phyloP scores from a whole-genome alignment of 2,797 vertebrate species.

The Periparus ater region DNA sequence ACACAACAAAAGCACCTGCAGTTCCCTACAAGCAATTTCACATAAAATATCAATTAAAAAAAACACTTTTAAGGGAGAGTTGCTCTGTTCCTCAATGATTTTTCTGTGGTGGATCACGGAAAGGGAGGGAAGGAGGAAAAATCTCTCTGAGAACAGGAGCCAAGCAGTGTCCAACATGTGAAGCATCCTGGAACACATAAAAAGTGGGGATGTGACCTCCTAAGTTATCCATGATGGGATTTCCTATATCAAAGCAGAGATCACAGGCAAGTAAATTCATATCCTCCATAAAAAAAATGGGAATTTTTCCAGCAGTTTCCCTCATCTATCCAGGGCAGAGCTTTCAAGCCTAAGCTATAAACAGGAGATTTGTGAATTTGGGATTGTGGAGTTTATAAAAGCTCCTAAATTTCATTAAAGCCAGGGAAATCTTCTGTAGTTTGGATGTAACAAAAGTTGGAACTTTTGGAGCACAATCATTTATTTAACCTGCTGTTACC shows the following conservation, averaged over 20 bases:
- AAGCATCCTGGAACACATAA: not conserved
- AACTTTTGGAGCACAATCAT: not conserved
- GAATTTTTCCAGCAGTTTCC: not conserved
- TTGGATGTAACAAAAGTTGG: not conserved
- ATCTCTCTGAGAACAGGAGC: not conserved
- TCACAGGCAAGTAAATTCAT: not conserved
- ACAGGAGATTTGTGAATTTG: not conserved
- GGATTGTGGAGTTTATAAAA: not conserved
- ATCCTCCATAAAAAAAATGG: slow-evolving; percentile 1
- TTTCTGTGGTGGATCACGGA: not conserved
- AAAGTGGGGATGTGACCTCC: not conserved
- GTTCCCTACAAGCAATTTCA: not conserved
- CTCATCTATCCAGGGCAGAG: not conserved
- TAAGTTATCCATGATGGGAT: slow-evolving; percentile 3
- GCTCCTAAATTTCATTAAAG: not conserved
- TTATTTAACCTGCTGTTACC: not conserved
- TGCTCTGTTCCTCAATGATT: not conserved
- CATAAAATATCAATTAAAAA: not conserved
- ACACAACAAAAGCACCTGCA: not conserved
- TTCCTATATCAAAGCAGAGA: slow-evolving; percentile 42
- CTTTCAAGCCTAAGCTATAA: not conserved
- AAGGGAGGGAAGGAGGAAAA: not conserved
- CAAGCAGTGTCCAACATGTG: not conserved
- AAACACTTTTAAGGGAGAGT: not conserved
- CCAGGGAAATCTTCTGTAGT: not conserved